Conservation (phyloP, 1,140 invertebrate genomes). For the Bombyx mori region ASM3026992v2 NC_085110.1:4599501-4600000, state of each 20-base stretch:
- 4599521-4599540: constrained; percentile 94
- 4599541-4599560: constrained; percentile 88
- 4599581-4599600: constrained; percentile 92
- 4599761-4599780: constrained; percentile 71
- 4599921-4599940: constrained; percentile 89
- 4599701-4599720: constrained; percentile 87
- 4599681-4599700: constrained; percentile 89
- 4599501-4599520: constrained; percentile 84
- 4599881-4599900: constrained; percentile 74
- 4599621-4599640: constrained; percentile 91
- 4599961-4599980: constrained; percentile 85
- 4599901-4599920: constrained; percentile 75
- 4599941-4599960: constrained; percentile 86
- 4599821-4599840: not conserved
- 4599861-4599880: constrained; percentile 70
- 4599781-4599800: constrained; percentile 46
- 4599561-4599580: constrained; percentile 89
- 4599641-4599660: constrained; percentile 86
- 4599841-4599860: constrained; percentile 20
- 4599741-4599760: constrained; percentile 87
- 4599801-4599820: not conserved
- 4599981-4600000: constrained; percentile 91
- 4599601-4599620: constrained; percentile 91
- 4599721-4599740: constrained; percentile 89
- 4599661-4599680: constrained; percentile 82